Conservation (phyloP, 2,888 invertebrate genomes). For the Luperina testacea region DNA sequence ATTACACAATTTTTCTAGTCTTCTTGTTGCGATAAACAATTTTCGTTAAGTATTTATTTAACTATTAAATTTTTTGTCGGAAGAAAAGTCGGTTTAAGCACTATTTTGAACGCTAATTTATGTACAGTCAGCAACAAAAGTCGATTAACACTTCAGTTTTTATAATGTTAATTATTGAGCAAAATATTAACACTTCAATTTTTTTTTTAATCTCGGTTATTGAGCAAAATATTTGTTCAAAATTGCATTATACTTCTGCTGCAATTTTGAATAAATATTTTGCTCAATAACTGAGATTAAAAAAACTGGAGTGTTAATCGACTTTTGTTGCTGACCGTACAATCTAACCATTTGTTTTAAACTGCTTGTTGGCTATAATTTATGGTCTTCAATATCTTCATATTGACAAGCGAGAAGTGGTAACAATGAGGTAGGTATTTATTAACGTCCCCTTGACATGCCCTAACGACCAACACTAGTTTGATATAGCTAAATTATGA, state of each 20-base stretch:
- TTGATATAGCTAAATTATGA: constrained; percentile 56
- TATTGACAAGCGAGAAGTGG: constrained; percentile 54
- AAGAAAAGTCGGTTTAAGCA: constrained; percentile 4
- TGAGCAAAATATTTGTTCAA: no score
- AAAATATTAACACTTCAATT: no score
- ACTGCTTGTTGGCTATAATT: constrained; percentile 48
- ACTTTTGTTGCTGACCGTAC: no score
- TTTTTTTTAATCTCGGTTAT: no score
- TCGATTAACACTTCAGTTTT: no score
- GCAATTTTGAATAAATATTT: no score
- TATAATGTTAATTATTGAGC: no score
- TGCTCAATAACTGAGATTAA: no score
- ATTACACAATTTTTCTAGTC: constrained; percentile 48
- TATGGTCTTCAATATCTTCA: constrained; percentile 47
- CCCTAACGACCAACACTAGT: constrained; percentile 51
- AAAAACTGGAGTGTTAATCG: no score
- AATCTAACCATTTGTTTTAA: constrained; percentile 19
- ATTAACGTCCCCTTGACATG: constrained; percentile 57
- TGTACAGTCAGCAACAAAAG: not conserved
- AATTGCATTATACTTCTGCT: no score
- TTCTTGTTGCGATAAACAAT: constrained; percentile 26
- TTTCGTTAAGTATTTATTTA: constrained; percentile 18
- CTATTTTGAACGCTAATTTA: constrained; percentile 27
- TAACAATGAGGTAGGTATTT: constrained; percentile 65
- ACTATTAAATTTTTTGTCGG: constrained; percentile 15